Evolutionary conservation across 92 coral and sea anemone species (phyloP).

Genomic region (Siderastrea siderea): DNA sequence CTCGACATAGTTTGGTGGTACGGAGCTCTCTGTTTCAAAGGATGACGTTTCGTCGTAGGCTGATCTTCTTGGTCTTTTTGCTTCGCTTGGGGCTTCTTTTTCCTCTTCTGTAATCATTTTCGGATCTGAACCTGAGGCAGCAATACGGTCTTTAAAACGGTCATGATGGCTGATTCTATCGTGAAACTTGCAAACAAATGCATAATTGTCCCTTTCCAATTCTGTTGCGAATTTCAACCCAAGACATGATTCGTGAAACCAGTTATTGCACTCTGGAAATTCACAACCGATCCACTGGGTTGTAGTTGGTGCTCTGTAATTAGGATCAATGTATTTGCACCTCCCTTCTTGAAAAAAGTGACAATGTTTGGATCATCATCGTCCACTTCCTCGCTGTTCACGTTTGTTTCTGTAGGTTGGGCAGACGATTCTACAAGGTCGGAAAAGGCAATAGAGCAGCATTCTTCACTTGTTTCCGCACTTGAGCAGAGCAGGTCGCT

Average conservation of each 20-base stretch:
- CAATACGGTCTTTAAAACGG: too few relatives aligned
- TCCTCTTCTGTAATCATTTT: too few relatives aligned
- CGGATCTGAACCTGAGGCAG: too few relatives aligned
- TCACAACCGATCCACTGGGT: constrained; percentile 53
- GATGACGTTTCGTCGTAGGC: too few relatives aligned
- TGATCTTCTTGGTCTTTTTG: too few relatives aligned
- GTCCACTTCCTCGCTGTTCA: neutral
- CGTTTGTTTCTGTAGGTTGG: neutral
- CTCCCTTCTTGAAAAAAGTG: neutral
- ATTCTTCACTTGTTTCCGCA: constrained; percentile 6
- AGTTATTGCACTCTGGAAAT: constrained; percentile 34
- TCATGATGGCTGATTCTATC: too few relatives aligned
- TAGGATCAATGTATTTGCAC: constrained; percentile 23
- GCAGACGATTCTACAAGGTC: constrained; percentile 1
- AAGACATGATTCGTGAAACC: constrained; percentile 54
- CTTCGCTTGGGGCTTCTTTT: too few relatives aligned
- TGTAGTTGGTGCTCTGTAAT: constrained; percentile 36
- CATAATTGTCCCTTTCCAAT: too few relatives aligned
- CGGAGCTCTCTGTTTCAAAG: too few relatives aligned
- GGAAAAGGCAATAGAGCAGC: neutral
- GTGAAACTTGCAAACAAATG: too few relatives aligned
- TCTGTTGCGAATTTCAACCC: constrained; percentile 22
- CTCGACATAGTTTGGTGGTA: too few relatives aligned
- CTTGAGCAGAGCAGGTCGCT: constrained; percentile 19
- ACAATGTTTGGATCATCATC: constrained; percentile 10